Percentiles rank a stretch among this genome's conserved stretches.
Conservation (phyloP, 2,888 invertebrate genomes). For the Schizotus pectinicornis region DNA sequence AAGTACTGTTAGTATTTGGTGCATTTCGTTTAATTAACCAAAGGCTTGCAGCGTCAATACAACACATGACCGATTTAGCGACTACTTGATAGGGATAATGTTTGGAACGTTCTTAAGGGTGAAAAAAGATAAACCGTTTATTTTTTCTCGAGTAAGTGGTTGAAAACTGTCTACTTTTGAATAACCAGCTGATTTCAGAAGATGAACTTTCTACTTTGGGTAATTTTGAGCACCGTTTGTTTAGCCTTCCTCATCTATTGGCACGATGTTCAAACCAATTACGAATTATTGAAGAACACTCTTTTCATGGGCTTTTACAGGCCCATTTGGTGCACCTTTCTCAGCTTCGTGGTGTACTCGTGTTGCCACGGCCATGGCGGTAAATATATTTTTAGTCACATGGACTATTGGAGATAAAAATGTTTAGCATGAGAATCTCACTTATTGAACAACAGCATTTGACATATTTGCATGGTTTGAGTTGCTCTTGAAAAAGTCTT, state of each 20-base stretch:
- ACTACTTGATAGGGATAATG: constrained; percentile 18
- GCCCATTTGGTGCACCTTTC: constrained; percentile 20
- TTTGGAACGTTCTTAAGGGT: constrained; percentile 15
- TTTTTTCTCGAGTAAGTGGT: constrained; percentile 11
- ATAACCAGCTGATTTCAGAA: not conserved
- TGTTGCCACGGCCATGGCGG: constrained; percentile 23
- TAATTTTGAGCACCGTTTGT: constrained; percentile 2
- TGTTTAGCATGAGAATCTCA: too few species aligned
- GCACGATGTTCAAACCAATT: constrained; percentile 5
- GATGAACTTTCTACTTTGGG: constrained; percentile 13
- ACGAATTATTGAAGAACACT: constrained; percentile 12
- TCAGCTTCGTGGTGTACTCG: constrained; percentile 20
- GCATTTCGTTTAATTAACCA: not conserved
- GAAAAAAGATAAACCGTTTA: constrained; percentile 14
- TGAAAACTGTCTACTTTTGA: not conserved
- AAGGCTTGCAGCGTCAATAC: constrained; percentile 12
- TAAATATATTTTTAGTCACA: too few species aligned
- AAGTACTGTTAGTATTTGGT: not conserved
- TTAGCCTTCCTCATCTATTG: constrained; percentile 15
- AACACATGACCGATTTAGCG: constrained; percentile 11
- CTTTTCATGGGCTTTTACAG: constrained; percentile 19
- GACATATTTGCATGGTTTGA: too few species aligned
- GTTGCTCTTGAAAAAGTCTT: too few species aligned
- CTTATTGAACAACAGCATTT: too few species aligned
- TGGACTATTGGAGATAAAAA: too few species aligned